Percentiles rank a stretch among this genome's conserved stretches.
These are phyloP conservation scores for Hippocampus guttulatus DNA, from an alignment of 2,113 vertebrate species.

Conservation along the genomic window DNA sequence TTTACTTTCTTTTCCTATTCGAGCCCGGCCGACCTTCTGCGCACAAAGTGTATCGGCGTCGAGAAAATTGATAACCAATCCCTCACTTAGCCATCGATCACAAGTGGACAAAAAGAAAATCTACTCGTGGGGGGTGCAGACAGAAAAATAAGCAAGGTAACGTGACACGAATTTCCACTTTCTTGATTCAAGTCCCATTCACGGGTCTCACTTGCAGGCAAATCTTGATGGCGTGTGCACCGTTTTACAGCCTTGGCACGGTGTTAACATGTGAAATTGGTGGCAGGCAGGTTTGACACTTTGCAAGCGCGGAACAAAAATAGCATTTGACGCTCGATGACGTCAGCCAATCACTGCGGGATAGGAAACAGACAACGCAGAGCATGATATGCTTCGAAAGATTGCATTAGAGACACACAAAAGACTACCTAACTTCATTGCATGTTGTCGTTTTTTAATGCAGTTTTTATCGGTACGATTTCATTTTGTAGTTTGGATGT, in stretches of 20 bases:
- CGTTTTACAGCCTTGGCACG: background rate
- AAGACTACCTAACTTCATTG: background rate
- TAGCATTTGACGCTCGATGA: constrained; percentile 44
- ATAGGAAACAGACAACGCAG: constrained; percentile 6
- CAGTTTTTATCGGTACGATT: no score
- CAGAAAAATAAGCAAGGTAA: constrained; percentile 11
- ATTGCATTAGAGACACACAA: background rate
- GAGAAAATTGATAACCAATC: background rate
- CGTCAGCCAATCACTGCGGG: constrained; percentile 19
- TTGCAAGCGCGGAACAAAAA: constrained; percentile 59
- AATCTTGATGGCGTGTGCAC: background rate
- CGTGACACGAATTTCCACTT: background rate
- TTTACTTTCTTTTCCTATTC: no score
- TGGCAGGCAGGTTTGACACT: constrained; percentile 24
- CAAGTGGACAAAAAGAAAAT: no score
- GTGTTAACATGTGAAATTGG: constrained; percentile 10
- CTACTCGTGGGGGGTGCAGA: background rate
- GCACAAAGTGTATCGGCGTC: background rate
- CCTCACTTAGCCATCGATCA: no score
- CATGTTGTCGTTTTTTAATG: no score
- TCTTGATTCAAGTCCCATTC: background rate
- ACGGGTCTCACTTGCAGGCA: background rate
- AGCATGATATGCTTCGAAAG: background rate
- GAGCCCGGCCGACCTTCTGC: no score
- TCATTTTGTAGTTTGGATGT: no score